phyloP scores from a whole-genome alignment of 2,888 invertebrate species.

The Stenodema calcarata region DNA sequence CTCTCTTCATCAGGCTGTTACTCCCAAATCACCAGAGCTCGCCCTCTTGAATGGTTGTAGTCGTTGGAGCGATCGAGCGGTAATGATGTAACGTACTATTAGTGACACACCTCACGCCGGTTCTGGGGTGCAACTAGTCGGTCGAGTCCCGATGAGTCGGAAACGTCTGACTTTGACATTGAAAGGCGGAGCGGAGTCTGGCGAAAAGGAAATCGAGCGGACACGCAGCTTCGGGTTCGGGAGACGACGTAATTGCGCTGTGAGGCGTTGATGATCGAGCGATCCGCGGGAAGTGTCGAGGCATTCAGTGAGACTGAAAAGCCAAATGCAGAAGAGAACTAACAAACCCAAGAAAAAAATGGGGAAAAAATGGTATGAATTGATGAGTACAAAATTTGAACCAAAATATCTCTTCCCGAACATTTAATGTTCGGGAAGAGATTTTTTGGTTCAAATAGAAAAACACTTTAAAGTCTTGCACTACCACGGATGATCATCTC shows the following conservation, averaged over 20 bases:
- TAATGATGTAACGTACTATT: conserved; percentile 18
- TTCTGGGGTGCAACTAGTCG: background rate
- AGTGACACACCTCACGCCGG: background rate
- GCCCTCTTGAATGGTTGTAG: background rate
- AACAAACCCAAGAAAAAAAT: background rate
- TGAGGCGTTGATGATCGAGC: conserved; percentile 13
- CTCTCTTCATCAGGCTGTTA: background rate
- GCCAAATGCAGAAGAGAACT: background rate
- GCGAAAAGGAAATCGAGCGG: conserved; percentile 1
- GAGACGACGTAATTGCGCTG: background rate
- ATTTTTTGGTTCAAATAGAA: too few species aligned
- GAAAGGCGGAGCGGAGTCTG: background rate
- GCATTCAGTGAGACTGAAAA: background rate
- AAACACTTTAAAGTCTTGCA: too few species aligned
- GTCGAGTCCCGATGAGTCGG: background rate
- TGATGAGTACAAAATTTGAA: too few species aligned
- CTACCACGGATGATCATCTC: too few species aligned
- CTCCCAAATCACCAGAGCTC: background rate
- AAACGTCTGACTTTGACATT: conserved; percentile 9
- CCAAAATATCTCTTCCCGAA: too few species aligned
- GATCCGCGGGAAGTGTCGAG: background rate
- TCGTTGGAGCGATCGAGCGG: background rate
- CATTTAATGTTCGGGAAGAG: too few species aligned
- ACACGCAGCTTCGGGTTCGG: background rate
- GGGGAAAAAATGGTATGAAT: too few species aligned